phyloP scores from a whole-genome alignment of 2,888 invertebrate genomes.

The Hermaeophaga mercurialis region DNA sequence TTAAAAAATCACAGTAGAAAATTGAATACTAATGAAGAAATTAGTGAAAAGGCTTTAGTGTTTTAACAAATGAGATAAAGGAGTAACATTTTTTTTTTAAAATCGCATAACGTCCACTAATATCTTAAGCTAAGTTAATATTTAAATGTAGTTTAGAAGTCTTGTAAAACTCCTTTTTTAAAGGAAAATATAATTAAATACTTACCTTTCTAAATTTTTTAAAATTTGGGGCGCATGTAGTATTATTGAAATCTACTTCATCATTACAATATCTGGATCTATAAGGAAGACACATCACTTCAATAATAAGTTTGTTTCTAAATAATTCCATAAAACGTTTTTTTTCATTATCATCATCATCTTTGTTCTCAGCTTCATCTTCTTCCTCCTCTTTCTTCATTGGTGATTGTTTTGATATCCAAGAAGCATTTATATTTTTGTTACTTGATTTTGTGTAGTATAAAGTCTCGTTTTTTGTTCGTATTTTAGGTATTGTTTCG shows the following conservation, averaged over 20 bases:
- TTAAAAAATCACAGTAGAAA: no score
- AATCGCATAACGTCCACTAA: no score
- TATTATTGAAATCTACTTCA: constrained; percentile 15
- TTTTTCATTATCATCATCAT: constrained; percentile 30
- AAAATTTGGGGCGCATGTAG: constrained; percentile 35
- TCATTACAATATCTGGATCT: constrained; percentile 17
- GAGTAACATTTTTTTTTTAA: no score
- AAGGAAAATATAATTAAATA: background rate
- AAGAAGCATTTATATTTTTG: constrained; percentile 19
- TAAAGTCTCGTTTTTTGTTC: background rate
- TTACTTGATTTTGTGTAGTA: background rate
- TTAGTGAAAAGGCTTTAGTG: no score
- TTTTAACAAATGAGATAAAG: no score
- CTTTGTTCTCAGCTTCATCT: background rate
- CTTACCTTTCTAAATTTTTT: constrained; percentile 46
- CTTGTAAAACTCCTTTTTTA: no score
- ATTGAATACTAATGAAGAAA: no score
- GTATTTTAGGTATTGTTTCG: background rate
- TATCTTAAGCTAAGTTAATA: no score
- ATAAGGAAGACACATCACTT: constrained; percentile 29
- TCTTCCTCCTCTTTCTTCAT: constrained; percentile 28
- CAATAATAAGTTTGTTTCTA: constrained; percentile 42
- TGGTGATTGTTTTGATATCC: constrained; percentile 34
- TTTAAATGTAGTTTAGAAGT: no score
- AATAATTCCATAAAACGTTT: constrained; percentile 41